Percentiles rank a stretch among this genome's conserved stretches.
Evolutionary conservation across 2,113 vertebrate genomes (phyloP).

Genomic region (Puffinus mauretanicus): DNA sequence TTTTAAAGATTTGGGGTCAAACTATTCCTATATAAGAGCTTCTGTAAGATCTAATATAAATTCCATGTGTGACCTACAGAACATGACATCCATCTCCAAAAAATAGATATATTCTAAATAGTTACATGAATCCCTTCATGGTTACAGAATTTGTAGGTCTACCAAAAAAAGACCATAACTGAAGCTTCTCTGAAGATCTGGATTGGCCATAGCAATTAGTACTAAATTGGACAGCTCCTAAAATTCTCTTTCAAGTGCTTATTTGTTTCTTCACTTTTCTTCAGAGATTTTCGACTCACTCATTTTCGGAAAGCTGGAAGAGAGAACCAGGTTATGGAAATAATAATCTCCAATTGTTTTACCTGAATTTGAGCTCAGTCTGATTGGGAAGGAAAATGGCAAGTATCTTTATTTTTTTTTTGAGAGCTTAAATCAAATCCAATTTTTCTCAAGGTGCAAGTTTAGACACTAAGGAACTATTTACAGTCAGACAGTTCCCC

Average conservation of each 20-base stretch:
- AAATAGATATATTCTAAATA: not conserved
- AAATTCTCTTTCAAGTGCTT: slow-evolving; percentile 27
- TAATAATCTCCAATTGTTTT: slow-evolving; percentile 59
- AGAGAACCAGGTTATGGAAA: slow-evolving; percentile 2
- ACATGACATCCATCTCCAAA: slow-evolving; percentile 11
- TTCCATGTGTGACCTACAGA: slow-evolving; percentile 9
- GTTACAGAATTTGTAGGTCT: slow-evolving; percentile 37
- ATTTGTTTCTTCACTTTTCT: slow-evolving; percentile 54
- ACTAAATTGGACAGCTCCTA: slow-evolving; percentile 7
- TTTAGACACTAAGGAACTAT: slow-evolving; percentile 47
- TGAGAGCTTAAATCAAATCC: slow-evolving; percentile 56
- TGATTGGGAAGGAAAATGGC: slow-evolving; percentile 54
- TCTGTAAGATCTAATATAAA: not conserved
- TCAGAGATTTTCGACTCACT: slow-evolving; percentile 51
- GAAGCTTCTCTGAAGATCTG: slow-evolving; percentile 40
- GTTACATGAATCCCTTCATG: slow-evolving; percentile 11
- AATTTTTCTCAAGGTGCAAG: slow-evolving; percentile 64
- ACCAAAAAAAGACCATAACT: slow-evolving; percentile 34
- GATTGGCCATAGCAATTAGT: not conserved
- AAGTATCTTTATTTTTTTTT: slow-evolving; percentile 48
- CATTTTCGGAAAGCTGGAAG: slow-evolving; percentile 12
- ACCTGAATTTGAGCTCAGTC: slow-evolving; percentile 39
- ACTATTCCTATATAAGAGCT: not conserved
- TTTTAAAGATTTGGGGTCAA: not conserved
- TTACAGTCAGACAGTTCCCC: slow-evolving; percentile 35